A percentile compares a stretch with the other conserved stretches of the same genome.
Evolutionary conservation across 1,140 invertebrate species (phyloP).

Genomic region (Formica exsecta): DNA sequence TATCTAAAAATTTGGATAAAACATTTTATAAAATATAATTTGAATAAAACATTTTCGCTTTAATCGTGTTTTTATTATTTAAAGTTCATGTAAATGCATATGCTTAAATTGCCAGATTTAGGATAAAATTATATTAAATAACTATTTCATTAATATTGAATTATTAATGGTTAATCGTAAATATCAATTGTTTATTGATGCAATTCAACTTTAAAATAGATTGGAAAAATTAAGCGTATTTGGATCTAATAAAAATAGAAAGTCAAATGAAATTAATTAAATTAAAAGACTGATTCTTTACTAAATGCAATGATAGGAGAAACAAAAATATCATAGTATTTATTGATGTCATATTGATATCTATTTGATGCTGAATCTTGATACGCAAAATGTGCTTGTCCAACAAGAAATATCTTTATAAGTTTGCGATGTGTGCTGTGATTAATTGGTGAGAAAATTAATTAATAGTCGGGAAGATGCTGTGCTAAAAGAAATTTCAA

Average conservation of each 20-base stretch:
- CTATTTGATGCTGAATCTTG: background rate
- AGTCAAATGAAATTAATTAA: background rate
- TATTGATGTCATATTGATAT: background rate
- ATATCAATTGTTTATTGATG: conserved; percentile 20
- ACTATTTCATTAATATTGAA: conserved; percentile 8
- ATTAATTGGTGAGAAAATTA: background rate
- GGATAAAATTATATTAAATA: background rate
- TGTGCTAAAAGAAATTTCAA: background rate
- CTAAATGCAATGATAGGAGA: background rate
- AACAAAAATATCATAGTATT: background rate
- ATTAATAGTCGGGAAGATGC: background rate
- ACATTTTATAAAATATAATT: conserved; percentile 1
- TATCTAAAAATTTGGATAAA: background rate
- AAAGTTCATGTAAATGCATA: background rate
- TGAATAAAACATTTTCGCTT: too few relatives aligned
- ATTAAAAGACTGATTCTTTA: background rate
- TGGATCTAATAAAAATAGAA: background rate
- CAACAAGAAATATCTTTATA: background rate
- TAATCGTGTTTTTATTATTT: background rate
- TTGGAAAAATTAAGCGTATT: conserved; percentile 10
- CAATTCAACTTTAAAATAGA: background rate
- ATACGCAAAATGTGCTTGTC: background rate
- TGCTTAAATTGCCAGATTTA: background rate
- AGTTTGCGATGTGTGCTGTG: too few relatives aligned
- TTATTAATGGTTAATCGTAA: conserved; percentile 25